Conservation (phyloP, 2,888 invertebrate species). For the Drosophila histrio region DNA sequence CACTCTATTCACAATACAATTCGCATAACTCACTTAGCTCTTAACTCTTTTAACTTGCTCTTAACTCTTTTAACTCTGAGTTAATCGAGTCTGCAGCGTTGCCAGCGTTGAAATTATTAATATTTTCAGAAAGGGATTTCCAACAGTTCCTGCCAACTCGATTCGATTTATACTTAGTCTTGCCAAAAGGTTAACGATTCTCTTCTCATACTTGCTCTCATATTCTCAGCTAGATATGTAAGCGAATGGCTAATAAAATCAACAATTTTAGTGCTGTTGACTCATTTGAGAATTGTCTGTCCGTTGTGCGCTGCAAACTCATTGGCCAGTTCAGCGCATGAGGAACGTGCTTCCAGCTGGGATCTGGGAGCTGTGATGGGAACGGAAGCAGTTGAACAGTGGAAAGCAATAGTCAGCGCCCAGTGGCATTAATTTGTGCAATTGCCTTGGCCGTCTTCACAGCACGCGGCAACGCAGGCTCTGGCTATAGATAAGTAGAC, state of each 20-base stretch:
- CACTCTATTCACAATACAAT: constrained; percentile 6
- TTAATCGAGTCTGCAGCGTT: constrained; percentile 8
- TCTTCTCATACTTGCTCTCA: background rate
- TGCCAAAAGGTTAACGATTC: too few relatives aligned
- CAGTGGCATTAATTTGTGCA: constrained; percentile 76
- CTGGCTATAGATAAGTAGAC: constrained; percentile 40
- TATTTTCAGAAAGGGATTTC: too few relatives aligned
- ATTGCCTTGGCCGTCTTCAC: constrained; percentile 52
- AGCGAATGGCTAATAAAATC: constrained; percentile 76
- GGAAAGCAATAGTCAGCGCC: constrained; percentile 61
- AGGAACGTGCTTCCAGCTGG: constrained; percentile 35
- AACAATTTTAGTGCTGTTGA: constrained; percentile 82
- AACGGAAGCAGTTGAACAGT: too few relatives aligned
- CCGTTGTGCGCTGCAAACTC: constrained; percentile 17
- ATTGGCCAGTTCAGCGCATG: constrained; percentile 30
- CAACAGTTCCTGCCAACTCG: too few relatives aligned
- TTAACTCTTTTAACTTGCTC: constrained; percentile 14
- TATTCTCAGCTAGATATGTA: background rate
- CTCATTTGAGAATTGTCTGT: constrained; percentile 84
- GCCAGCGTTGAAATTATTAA: constrained; percentile 16
- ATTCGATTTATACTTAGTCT: too few relatives aligned
- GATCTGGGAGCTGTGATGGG: constrained; percentile 10
- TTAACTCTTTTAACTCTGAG: constrained; percentile 10
- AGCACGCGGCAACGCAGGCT: constrained; percentile 48
- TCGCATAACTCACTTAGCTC: constrained; percentile 15